A percentile compares a stretch with the other conserved stretches of the same genome.
Evolutionary conservation across 2,797 vertebrate species (phyloP).

Genomic region (Xenops minutus): DNA sequence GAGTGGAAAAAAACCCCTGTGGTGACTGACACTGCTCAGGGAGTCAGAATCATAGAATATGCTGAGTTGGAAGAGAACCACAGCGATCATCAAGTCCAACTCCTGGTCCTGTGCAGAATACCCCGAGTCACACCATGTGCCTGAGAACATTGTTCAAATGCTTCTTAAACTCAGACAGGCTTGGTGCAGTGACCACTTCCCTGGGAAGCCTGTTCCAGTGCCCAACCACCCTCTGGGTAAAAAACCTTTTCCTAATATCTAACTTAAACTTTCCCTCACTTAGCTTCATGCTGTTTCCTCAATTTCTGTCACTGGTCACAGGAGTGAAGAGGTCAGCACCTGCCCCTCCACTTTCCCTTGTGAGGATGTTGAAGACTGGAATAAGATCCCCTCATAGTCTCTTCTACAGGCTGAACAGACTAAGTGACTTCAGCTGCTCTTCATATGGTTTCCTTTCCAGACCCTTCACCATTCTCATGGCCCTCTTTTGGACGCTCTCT

Average conservation of each 20-base stretch:
- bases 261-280: not conserved
- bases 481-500: not conserved
- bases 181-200: not conserved
- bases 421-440: not conserved
- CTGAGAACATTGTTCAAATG: not conserved
- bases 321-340: not conserved
- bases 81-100: rapidly evolving
- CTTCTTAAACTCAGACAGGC: not conserved
- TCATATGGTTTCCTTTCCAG: not conserved
- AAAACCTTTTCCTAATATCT: not conserved
- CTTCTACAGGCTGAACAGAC: not conserved
- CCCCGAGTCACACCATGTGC: not conserved
- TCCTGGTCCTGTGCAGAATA: not conserved
- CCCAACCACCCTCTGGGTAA: no score
- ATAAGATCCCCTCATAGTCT: not conserved
- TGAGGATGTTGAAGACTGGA: not conserved
- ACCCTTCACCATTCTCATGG: not conserved
- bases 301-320: not conserved
- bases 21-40: not conserved
- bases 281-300: not conserved
- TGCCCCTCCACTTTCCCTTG: not conserved
- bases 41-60: not conserved
- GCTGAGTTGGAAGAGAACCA: not conserved
- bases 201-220: not conserved
- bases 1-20: not conserved